These are phyloP conservation scores for Arctocebus calabarensis DNA, from an alignment of 2,797 vertebrate genomes.

Conservation along the genomic window DNA sequence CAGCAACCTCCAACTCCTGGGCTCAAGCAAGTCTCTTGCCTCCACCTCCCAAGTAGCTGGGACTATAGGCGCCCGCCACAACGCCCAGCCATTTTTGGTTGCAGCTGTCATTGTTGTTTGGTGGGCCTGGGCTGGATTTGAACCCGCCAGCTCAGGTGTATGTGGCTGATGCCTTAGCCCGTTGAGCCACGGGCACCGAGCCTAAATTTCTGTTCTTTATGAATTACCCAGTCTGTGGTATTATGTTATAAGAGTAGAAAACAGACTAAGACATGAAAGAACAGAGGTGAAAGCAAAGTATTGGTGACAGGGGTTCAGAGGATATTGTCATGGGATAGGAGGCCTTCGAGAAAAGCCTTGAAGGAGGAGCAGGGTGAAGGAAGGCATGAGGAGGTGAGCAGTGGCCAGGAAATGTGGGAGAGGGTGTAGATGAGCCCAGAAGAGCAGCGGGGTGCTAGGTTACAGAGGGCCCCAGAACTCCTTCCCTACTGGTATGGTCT, in stretches of 20 bases:
- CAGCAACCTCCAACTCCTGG: too few species aligned
- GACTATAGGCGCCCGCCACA: too few species aligned
- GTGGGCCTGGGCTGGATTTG: too few species aligned
- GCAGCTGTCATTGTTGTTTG: too few species aligned
- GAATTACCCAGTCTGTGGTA: too few species aligned
- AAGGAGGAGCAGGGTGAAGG: neutral
- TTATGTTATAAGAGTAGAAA: neutral
- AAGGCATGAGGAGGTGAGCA: neutral
- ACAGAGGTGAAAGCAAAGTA: neutral
- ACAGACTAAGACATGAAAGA: neutral
- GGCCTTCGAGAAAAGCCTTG: neutral
- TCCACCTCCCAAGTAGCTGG: too few species aligned
- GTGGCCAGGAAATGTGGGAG: neutral
- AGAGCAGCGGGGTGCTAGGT: neutral
- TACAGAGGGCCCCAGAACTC: neutral
- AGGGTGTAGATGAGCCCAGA: neutral
- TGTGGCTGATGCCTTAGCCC: too few species aligned
- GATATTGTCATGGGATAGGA: neutral
- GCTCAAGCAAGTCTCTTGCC: too few species aligned
- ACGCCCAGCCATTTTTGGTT: too few species aligned
- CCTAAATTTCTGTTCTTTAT: too few species aligned
- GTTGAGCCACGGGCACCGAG: too few species aligned
- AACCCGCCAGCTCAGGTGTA: too few species aligned
- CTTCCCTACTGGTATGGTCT: neutral
- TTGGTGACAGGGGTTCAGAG: neutral